These are phyloP conservation scores for Apostichopus leukothele DNA, from an alignment of 53 echinoderm and acorn worm genomes.

Conservation along the genomic window DNA sequence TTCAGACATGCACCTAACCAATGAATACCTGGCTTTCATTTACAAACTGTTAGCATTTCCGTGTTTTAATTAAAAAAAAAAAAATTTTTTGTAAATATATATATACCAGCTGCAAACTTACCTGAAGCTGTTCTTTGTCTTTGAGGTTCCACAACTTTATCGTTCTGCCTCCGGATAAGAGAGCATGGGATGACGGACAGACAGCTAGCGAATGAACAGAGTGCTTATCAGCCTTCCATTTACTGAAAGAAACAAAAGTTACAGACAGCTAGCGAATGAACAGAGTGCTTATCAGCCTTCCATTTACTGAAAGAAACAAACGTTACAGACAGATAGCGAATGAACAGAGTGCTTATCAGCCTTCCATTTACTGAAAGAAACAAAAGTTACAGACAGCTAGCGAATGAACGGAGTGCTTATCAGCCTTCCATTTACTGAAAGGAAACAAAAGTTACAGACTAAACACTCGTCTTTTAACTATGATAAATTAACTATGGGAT, in stretches of 20 bases:
- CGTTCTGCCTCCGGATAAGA: constrained; percentile 90
- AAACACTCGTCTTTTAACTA: no score
- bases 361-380: constrained; percentile 90
- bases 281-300: no score
- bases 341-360: constrained; percentile 82
- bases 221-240: constrained; percentile 93
- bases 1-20: no score
- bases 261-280: no score
- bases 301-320: no score
- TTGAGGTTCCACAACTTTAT: constrained; percentile 94
- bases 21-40: no score
- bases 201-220: constrained; percentile 86
- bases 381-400: constrained; percentile 50
- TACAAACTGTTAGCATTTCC: no score
- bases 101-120: constrained; percentile 33
- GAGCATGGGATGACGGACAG: constrained; percentile 76
- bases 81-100: no score
- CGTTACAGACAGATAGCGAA: constrained; percentile 60
- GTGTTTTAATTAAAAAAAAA: no score
- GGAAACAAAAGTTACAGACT: not conserved
- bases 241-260: constrained; percentile 58
- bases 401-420: constrained; percentile 80
- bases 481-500: no score
- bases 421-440: constrained; percentile 96
- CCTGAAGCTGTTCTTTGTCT: constrained; percentile 83